These are phyloP conservation scores for Tinea trinotella DNA, from an alignment of 2,888 invertebrate species.

Conservation along the genomic window DNA sequence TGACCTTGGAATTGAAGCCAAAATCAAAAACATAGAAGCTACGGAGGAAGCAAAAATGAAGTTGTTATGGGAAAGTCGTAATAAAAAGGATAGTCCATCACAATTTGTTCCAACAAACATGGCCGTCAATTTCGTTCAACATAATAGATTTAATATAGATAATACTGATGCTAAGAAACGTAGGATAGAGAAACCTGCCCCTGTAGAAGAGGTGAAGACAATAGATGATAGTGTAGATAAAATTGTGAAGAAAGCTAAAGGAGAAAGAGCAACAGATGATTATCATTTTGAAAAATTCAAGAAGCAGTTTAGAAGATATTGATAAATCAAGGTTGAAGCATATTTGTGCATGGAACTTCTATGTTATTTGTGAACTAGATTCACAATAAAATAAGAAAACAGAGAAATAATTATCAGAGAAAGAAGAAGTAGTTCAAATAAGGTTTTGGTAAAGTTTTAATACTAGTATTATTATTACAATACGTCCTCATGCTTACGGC, in stretches of 20 bases:
- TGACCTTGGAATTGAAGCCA: constrained; percentile 98
- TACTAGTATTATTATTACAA: too few relatives aligned
- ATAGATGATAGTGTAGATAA: constrained; percentile 64
- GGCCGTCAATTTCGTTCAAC: constrained; percentile 98
- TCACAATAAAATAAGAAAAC: too few relatives aligned
- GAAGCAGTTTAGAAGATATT: constrained; percentile 93
- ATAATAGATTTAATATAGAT: constrained; percentile 96
- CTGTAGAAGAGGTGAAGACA: constrained; percentile 45
- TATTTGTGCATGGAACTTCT: too few relatives aligned
- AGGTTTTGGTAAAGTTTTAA: too few relatives aligned
- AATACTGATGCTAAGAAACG: constrained; percentile 75
- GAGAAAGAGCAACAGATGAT: constrained; percentile 96
- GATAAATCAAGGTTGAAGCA: too few relatives aligned
- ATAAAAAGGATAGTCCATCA: constrained; percentile 93
- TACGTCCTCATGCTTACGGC: too few relatives aligned
- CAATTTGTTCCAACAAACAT: constrained; percentile 98
- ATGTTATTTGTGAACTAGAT: too few relatives aligned
- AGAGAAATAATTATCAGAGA: too few relatives aligned
- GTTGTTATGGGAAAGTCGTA: constrained; percentile 88
- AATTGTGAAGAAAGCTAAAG: constrained; percentile 77
- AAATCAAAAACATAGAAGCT: constrained; percentile 98
- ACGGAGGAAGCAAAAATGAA: constrained; percentile 98
- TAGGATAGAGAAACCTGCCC: constrained; percentile 68
- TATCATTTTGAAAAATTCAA: constrained; percentile 97
- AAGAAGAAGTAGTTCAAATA: too few relatives aligned